These are phyloP conservation scores for Spisula subtruncata DNA, from an alignment of 2,888 invertebrate species.

Conservation along the genomic window DNA sequence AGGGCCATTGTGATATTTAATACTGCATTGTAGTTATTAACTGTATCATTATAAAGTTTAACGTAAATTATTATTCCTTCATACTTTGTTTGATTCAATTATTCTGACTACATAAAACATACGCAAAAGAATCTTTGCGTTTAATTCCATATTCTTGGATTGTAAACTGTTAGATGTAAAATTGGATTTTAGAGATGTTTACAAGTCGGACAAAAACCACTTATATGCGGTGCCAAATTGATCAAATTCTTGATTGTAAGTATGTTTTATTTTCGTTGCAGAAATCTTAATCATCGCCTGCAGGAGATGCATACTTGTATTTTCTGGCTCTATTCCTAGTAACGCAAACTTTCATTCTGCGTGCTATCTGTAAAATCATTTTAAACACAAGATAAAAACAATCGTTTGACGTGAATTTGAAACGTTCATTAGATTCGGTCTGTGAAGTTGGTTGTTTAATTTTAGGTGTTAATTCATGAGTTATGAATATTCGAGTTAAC, in stretches of 20 bases:
- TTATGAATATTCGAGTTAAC: neutral
- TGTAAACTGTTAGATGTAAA: neutral
- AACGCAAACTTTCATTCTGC: neutral
- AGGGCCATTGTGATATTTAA: no score
- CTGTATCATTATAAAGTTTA: no score
- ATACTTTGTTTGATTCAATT: neutral
- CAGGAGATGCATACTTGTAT: neutral
- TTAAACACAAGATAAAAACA: neutral
- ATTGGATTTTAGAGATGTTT: neutral
- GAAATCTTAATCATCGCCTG: neutral
- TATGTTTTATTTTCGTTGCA: conserved; percentile 13
- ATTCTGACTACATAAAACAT: neutral
- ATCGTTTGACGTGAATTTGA: neutral
- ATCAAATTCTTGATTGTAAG: neutral
- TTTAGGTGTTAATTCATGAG: neutral
- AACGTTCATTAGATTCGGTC: neutral
- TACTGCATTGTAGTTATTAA: no score
- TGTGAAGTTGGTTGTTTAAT: no score
- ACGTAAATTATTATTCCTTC: no score
- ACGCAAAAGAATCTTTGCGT: neutral
- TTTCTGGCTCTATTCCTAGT: neutral
- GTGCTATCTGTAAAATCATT: neutral
- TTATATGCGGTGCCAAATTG: neutral
- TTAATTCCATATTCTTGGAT: neutral
- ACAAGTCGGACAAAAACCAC: neutral